A percentile compares a stretch with the other conserved stretches of the same genome.
Evolutionary conservation across 30 jellyfish, hydroid and myxozoan species (phyloP).

Genomic region (Sanderia malayensis): DNA sequence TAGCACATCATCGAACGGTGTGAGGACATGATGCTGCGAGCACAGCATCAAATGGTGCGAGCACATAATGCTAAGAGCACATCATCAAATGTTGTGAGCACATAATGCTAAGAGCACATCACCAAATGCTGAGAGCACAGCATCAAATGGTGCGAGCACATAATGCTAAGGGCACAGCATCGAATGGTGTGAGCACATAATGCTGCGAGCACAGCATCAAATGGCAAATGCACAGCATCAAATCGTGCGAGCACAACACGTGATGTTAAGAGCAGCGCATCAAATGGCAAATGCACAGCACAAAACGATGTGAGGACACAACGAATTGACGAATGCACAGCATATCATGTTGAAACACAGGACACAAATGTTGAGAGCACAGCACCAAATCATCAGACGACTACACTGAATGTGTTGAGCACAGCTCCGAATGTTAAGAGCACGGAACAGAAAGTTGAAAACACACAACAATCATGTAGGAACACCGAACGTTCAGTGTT

Average conservation of each 20-base stretch:
- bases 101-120: constrained; percentile 4
- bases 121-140: not conserved
- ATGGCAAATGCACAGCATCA: constrained; percentile 7
- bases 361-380: not conserved
- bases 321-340: not conserved
- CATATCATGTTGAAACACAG: not conserved
- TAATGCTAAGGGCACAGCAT: not conserved
- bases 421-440: constrained; percentile 1
- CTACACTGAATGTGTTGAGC: not conserved
- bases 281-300: not conserved
- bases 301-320: not conserved
- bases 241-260: constrained; percentile 2
- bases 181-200: not conserved
- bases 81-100: not conserved
- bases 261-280: not conserved
- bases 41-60: constrained; percentile 2
- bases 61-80: constrained; percentile 1
- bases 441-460: too few species aligned
- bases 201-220: not conserved
- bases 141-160: too few species aligned
- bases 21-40: not conserved
- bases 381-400: not conserved
- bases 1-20: not conserved
- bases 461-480: too few species aligned
- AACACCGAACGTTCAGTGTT: too few species aligned